Base-by-base conservation (phyloP, 2,888 invertebrate species). In the Patella caerulea region DNA sequence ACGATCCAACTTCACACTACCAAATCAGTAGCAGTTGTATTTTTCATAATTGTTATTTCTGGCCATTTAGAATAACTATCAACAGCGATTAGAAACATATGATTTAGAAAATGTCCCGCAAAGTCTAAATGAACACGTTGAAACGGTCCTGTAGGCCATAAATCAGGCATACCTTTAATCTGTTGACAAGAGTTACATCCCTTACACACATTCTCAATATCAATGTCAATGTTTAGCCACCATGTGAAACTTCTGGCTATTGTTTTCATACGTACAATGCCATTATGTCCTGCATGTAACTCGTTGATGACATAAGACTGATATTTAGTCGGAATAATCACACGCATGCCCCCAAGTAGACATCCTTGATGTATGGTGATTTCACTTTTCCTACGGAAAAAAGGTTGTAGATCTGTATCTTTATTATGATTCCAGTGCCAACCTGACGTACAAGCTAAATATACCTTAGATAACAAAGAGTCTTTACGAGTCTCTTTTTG, bases 61-160 rank as follows among this genome's bases (percentile, higher is more conserved):
- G 90, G 86, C 91, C 91, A 93, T 79, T 92, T 93, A 0, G 91
- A 91, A 80, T 86, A 87, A 14, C 91, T 85, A 80, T 92, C 92
- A 4, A 91, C 88, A 11, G 92, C 81, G 24, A 92, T 82, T 5
- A 92, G 78, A 55, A 90, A 86, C 84, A 86, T 87, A 12, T 78
- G 77, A n/a, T 12, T 84, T 87, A 7, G 85, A 71, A 69, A 90
- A 80, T 52, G 90, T 91, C 11, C 92, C 92, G 83, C 55, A 65
- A 81, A 34, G 83, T 78, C n/a, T n/a, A n/a, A n/a, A n/a, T n/a
- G n/a, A n/a, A n/a, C n/a, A n/a, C n/a, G n/a, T n/a, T n/a, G n/a
- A 89, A 89, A 90, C n/a, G 88, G 83, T 59, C 83, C 81, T 3
- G 88, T 80, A 3, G 81, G 79, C 24, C 81, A 79, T 72, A 83